Percentiles rank a stretch among this genome's conserved stretches.
These are phyloP conservation scores for Incurvaria masculella DNA, from an alignment of 2,888 invertebrate species.

Conservation along the genomic window DNA sequence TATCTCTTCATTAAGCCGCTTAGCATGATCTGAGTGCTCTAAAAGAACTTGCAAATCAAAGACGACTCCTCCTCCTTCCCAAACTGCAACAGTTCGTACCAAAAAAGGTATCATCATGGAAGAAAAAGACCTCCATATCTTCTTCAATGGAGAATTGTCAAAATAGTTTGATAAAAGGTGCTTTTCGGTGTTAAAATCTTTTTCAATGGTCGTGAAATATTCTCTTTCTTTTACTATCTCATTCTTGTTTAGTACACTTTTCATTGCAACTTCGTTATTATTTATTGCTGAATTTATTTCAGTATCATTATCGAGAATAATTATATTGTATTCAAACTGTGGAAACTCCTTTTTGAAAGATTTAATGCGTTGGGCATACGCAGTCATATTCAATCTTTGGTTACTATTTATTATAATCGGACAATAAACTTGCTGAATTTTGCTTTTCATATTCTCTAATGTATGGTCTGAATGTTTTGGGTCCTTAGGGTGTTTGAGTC, in stretches of 20 bases:
- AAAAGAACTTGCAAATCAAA: conserved; percentile 33
- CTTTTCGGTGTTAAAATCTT: conserved; percentile 26
- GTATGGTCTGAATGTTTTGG: too few species aligned
- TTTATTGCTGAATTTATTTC: conserved; percentile 24
- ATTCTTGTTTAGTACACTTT: conserved; percentile 18
- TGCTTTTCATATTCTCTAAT: too few species aligned
- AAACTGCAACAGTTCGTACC: conserved; percentile 33
- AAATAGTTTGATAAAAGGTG: conserved; percentile 28
- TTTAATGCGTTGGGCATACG: background rate
- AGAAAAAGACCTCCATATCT: conserved; percentile 32
- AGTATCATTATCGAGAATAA: conserved; percentile 34
- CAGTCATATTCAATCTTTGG: too few species aligned
- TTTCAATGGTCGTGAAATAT: background rate
- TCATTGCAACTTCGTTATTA: conserved; percentile 36
- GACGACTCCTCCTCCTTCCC: conserved; percentile 44
- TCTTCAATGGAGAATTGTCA: conserved; percentile 33
- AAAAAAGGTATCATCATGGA: conserved; percentile 32
- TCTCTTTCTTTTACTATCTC: conserved; percentile 4
- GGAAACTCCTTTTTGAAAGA: conserved; percentile 2
- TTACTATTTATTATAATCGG: background rate
- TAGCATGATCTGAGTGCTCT: background rate
- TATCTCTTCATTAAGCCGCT: background rate
- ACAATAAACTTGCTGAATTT: too few species aligned
- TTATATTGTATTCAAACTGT: conserved; percentile 30
- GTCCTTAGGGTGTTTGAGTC: background rate